Evolutionary conservation across 2,888 invertebrate genomes (phyloP).

Genomic region (Lochmaea capreae): DNA sequence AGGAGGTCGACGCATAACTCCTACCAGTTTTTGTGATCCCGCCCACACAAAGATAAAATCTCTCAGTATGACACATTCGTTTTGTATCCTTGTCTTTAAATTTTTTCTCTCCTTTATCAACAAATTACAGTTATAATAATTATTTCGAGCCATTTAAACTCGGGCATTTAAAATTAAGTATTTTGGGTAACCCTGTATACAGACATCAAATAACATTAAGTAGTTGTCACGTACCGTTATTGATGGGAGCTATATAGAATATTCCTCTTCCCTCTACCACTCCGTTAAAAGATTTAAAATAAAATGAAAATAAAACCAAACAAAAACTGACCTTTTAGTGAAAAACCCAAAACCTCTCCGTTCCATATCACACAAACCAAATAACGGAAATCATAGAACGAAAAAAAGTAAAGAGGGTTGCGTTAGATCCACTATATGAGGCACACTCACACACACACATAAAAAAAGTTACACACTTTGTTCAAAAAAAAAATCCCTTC

Average conservation of each 20-base stretch:
- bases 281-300: conserved; percentile 45
- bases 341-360: conserved; percentile 84
- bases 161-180: background rate
- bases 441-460: conserved; percentile 13
- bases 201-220: conserved; percentile 1
- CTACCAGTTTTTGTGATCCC: conserved; percentile 5
- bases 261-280: conserved; percentile 34
- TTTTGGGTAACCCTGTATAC: conserved; percentile 26
- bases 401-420: conserved; percentile 35
- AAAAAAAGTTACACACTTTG: conserved; percentile 21
- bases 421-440: conserved; percentile 20
- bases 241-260: conserved; percentile 7
- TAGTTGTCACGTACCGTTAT: conserved; percentile 28
- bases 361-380: conserved; percentile 74
- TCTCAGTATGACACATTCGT: background rate
- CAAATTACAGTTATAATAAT: background rate
- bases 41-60: conserved; percentile 7
- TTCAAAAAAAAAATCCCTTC: conserved; percentile 29
- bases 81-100: background rate
- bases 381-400: conserved; percentile 31
- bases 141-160: background rate
- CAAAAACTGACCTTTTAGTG: conserved; percentile 80
- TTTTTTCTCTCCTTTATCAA: background rate
- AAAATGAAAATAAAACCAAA: conserved; percentile 66
- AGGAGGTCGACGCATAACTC: background rate